phyloP scores from a whole-genome alignment of 2,888 invertebrate species.

The Bombylius discolor region DNA sequence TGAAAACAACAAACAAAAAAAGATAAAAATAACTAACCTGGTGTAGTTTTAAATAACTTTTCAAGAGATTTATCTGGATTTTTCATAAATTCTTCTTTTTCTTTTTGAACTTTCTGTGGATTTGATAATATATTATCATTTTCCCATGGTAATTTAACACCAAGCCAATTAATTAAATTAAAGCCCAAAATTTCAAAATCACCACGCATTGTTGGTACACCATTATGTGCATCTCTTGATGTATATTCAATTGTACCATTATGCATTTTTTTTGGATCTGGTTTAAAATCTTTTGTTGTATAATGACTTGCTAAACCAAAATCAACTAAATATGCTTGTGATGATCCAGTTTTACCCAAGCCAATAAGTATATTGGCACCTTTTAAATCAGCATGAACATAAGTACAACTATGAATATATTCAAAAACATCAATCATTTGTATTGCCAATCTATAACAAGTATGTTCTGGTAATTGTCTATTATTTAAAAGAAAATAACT shows the following conservation, averaged over 20 bases:
- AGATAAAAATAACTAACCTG: constrained; percentile 30
- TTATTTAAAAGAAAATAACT: constrained; percentile 57
- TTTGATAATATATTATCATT: constrained; percentile 42
- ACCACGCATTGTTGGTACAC: constrained; percentile 75
- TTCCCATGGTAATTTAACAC: constrained; percentile 76
- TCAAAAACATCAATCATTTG: constrained; percentile 83
- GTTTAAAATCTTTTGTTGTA: constrained; percentile 65
- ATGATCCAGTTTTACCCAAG: constrained; percentile 45
- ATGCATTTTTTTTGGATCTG: constrained; percentile 83
- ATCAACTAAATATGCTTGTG: constrained; percentile 79
- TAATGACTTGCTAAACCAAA: constrained; percentile 79
- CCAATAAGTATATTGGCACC: constrained; percentile 85
- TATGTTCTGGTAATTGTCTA: constrained; percentile 52
- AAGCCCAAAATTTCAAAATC: constrained; percentile 91
- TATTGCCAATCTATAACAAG: constrained; percentile 66
- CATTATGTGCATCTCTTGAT: constrained; percentile 89
- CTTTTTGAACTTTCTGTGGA: constrained; percentile 48
- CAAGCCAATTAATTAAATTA: constrained; percentile 86
- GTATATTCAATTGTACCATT: constrained; percentile 97
- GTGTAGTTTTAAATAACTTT: constrained; percentile 30
- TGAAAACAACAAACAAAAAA: not conserved
- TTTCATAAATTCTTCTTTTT: constrained; percentile 56
- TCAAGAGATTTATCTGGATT: constrained; percentile 29
- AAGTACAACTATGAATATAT: constrained; percentile 81
- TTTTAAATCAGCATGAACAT: constrained; percentile 93